A percentile compares a stretch with the other conserved stretches of the same genome.
These are phyloP conservation scores for Ciconia boyciana DNA, from an alignment of 2,113 vertebrate genomes.

Conservation along the genomic window DNA sequence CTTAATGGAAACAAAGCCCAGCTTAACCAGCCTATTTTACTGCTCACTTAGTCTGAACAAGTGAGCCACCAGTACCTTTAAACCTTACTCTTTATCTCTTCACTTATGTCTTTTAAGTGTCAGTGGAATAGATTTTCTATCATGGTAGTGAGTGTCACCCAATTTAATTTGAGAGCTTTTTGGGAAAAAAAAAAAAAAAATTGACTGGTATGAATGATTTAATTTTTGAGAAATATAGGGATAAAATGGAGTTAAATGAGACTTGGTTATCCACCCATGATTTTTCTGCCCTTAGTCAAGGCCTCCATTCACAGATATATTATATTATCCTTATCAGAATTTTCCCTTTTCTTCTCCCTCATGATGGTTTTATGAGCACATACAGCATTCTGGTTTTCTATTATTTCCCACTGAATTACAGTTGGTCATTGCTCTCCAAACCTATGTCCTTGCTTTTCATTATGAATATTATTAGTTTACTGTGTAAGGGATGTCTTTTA, in stretches of 20 bases:
- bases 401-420: neutral
- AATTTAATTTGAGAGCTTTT: neutral
- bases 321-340: neutral
- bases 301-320: neutral
- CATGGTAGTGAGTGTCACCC: neutral
- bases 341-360: neutral
- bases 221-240: neutral
- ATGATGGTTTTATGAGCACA: neutral
- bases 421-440: neutral
- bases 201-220: neutral
- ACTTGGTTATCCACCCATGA: neutral
- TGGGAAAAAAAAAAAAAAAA: neutral
- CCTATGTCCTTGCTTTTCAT: neutral
- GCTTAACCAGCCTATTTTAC: neutral
- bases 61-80: neutral
- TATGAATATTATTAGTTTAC: neutral
- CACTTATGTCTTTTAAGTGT: neutral
- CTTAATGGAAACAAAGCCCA: neutral
- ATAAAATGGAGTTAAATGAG: neutral
- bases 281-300: neutral
- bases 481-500: neutral
- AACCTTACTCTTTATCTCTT: neutral
- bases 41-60: neutral
- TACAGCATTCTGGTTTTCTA: neutral
- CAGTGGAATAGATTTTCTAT: conserved; percentile 8